Evolutionary conservation across 2,888 invertebrate species (phyloP), one percentile per base, ranked within the genome.

Genomic region (Brachycybe producta): DNA sequence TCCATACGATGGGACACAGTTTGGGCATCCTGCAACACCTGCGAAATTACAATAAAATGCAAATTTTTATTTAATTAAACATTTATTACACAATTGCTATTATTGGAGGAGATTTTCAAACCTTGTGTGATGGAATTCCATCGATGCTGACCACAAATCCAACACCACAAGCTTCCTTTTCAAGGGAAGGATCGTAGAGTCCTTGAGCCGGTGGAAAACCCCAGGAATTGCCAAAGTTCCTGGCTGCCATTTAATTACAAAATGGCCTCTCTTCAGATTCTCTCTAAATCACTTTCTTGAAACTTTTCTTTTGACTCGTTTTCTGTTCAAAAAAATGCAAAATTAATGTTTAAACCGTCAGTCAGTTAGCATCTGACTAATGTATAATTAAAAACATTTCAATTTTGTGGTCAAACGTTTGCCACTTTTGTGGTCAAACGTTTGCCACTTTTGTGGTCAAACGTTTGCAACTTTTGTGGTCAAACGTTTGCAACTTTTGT

Each of bases 101-200:
- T 5, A 21, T 5, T 11, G 4, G 28, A 3, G 15, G 24, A 5
- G 40, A 24, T 17, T 32, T 15, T 53, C 57, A 54, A 58, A 73
- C 73, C 65, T 94, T 90, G 74, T 94, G 85, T 60, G 86, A 83
- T 57, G 84, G 78, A 65, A 79, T 78, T 60, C 97, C 97, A 76
- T 97, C 91, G 72, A 98, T 95, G 70, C 88, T 86, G 67, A 92
- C 97, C 63, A 98, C 90, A 72, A 95, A 98, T 62, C 98, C 98
- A 64, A 98, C 97, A 58, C 98, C 98, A 68, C 98, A 98, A 57
- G 97, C 92, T 67, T 94, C 97, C 69, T 82, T 86, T 74, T 98
- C 98, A 68, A 84, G 80, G 64, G 78, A 77, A 54, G 97, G 95
- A 76, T 92, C 87, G 76, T 98, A 98, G 65, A 98, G 80, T 72